Base-by-base conservation (phyloP, 1,140 invertebrate species). In the Pachypeltis micranthus region DNA sequence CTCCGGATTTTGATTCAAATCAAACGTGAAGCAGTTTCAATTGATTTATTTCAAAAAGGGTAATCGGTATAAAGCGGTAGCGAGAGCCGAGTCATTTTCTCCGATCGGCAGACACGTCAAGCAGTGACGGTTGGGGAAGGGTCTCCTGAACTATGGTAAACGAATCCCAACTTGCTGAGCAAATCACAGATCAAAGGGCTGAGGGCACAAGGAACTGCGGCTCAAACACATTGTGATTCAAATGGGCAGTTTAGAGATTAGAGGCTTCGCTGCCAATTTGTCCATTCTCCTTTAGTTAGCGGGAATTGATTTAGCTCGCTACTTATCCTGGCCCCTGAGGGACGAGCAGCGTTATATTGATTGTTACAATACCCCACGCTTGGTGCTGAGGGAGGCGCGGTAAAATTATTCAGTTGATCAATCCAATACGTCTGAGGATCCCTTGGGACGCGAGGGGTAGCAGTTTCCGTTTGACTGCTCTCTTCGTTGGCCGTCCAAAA, bases 371-470 rank as follows among this genome's bases (percentile, higher is more conserved):
- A 51, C 47, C 47, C 47, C 23, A 51, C 47, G 19, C 47, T 21
- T n/a, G n/a, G 44, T 47, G 25, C 29, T 16, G 10, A n/a, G 25
- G 19, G 57, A 31, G 57, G 29, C 57, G 26, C n/a, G 57, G 28
- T 59, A 59, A 59, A 59, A 59, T 59, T 59, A 59, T 59, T 59
- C 57, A 59, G 57, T 59, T 59, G 57, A 59, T 59, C 57, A 59
- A 59, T 59, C 57, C 57, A 59, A 59, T 59, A 59, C 57, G 57
- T 59, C 57, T 10, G 24, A 59, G 23, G 47, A 51, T 51, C 47
- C 47, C 47, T 4, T 16, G 47, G 47, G 47, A 21, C 4, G 23
- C 7, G 47, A 51, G 47, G 47, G 47, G 12, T 7, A 21, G n/a
- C n/a, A n/a, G n/a, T n/a, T n/a, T n/a, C n/a, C n/a, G n/a, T n/a